phyloP scores from a whole-genome alignment of 2,888 invertebrate genomes.

The Thymelicus sylvestris region DNA sequence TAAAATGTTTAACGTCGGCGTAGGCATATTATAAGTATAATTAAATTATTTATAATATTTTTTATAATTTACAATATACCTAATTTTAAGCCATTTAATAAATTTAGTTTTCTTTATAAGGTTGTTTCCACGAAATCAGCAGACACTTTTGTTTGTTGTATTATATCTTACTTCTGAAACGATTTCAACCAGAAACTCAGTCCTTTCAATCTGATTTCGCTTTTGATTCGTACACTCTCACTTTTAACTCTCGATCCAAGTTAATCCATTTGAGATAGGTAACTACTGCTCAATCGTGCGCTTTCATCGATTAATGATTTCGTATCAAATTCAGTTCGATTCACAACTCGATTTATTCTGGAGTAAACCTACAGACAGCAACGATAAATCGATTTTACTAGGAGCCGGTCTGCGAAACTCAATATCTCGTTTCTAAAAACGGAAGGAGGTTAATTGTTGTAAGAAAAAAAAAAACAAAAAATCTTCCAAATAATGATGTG shows the following conservation, averaged over 20 bases:
- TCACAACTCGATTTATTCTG: background rate
- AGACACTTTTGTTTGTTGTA: too few species aligned
- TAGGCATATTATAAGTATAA: too few species aligned
- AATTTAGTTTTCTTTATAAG: too few species aligned
- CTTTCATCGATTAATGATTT: conserved; percentile 1
- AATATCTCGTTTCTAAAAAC: conserved; percentile 5
- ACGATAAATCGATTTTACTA: background rate
- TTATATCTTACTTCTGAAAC: too few species aligned
- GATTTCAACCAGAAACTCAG: too few species aligned
- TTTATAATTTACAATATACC: too few species aligned
- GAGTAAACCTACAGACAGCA: background rate
- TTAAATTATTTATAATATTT: too few species aligned
- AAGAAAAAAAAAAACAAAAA: background rate
- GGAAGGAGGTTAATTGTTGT: conserved; percentile 6
- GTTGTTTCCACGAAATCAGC: too few species aligned
- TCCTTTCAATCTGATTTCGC: too few species aligned
- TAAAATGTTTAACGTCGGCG: too few species aligned
- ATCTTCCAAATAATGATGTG: conserved; percentile 9
- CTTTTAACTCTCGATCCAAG: background rate
- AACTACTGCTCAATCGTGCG: conserved; percentile 1
- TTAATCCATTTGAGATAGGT: background rate
- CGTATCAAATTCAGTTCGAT: background rate
- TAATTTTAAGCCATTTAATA: too few species aligned
- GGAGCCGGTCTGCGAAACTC: background rate
- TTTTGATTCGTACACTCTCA: conserved; percentile 7